Evolutionary conservation across 1,140 invertebrate genomes (phyloP).

Genomic region (Trichomalopsis sarcophagae): DNA sequence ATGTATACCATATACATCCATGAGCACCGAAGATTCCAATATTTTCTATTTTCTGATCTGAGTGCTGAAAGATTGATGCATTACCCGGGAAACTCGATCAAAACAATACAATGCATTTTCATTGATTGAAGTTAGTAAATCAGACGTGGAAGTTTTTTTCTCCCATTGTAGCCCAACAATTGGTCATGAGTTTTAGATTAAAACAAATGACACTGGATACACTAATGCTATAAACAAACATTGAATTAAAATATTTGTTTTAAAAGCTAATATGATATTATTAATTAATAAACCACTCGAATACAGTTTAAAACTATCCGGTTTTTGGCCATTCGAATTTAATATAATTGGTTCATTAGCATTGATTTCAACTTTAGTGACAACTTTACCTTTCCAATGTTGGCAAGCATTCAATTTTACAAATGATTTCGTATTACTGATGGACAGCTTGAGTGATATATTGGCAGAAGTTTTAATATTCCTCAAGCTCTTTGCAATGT

Average conservation of each 20-base stretch:
- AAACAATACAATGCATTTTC: neutral
- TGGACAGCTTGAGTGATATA: constrained; percentile 17
- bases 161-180: no score
- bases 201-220: no score
- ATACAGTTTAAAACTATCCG: neutral
- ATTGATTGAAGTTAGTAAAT: no score
- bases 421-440: neutral
- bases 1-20: no score
- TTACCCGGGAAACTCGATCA: neutral
- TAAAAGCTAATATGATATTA: neutral
- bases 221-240: no score
- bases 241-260: no score
- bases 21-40: no score
- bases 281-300: constrained; percentile 12
- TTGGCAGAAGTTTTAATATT: neutral
- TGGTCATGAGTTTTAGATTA: no score
- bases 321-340: neutral
- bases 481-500: constrained; percentile 2
- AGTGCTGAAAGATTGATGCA: neutral
- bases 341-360: neutral
- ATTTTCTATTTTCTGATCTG: no score
- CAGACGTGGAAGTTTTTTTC: no score
- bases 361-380: neutral
- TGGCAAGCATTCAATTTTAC: neutral
- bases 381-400: constrained; percentile 21